Base-by-base conservation (phyloP, 2,888 invertebrate genomes). In the Hesperia comma region DNA sequence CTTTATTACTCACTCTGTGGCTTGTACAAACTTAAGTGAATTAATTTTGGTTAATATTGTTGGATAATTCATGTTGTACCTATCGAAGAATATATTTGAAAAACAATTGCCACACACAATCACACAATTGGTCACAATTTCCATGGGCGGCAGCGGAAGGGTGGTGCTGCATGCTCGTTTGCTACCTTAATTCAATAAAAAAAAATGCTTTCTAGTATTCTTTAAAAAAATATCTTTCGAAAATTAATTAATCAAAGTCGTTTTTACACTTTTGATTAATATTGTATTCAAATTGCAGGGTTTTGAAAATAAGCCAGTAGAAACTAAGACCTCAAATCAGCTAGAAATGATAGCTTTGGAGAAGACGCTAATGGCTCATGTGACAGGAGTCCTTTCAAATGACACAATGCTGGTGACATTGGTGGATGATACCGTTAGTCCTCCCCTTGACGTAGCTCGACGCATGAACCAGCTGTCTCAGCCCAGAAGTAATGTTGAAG, bases 281-380 rank as follows among this genome's bases (percentile, higher is more conserved):
- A 37, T 37, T 12, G 5, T 8, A 46, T 17, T 46, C 2, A 54
- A 7, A 56, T 68, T 64, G 46, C 73, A 92, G 90, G 92, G 91
- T 43, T 94, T 93, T 80, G 91, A 94, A 82, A 92, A 91, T 76
- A 88, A 92, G 81, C 92, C 89, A 49, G 89, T 92, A 6, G 94
- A 94, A 76, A 85, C 90, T 0, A 94, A 94, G 76, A 87, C 94
- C 0, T 93, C 94, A 1, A 93, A 92, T 57, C 90, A 94, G 75
- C 93, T 97, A 70, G 96, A 96, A 86, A 94, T 94, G 88, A 81
- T 96, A 37, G 95, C 95, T 1, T 87, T 96, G 53, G 95, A 96
- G 67, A 94, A 95, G 79, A 92, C 92, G 5, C 86, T 95, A 43
- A 93, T 89, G 63, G 94, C 95, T 79, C 89, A 92, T 69, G 93